Evolutionary conservation across 2,888 invertebrate genomes (phyloP).

Genomic region (Miltochrista miniata): DNA sequence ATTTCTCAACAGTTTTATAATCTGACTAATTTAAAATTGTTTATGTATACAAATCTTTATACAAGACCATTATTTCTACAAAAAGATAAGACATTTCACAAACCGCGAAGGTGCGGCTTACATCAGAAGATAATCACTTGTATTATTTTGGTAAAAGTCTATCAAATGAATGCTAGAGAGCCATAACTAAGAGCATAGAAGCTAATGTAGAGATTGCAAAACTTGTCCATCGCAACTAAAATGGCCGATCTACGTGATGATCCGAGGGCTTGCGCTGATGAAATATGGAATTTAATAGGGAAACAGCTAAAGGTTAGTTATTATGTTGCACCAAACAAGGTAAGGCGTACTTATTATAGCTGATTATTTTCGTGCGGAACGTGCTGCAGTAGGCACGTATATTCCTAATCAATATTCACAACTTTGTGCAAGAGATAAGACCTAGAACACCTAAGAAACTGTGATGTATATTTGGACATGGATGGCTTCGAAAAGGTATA

Average conservation of each 20-base stretch:
- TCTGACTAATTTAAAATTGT: no score
- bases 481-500: no score
- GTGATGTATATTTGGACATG: no score
- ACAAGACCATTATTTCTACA: no score
- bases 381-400: background rate
- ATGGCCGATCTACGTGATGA: constrained; percentile 40
- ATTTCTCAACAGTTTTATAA: no score
- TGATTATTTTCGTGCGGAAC: constrained; percentile 1
- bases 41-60: no score
- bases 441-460: no score
- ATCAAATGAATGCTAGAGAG: background rate
- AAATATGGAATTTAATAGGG: constrained; percentile 40
- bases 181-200: constrained; percentile 1
- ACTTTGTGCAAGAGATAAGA: background rate
- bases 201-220: constrained; percentile 17
- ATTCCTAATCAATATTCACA: background rate
- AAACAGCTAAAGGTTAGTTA: constrained; percentile 30
- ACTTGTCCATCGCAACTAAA: constrained; percentile 27
- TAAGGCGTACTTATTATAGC: background rate
- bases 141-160: background rate
- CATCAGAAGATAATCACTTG: background rate
- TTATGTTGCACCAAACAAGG: constrained; percentile 23
- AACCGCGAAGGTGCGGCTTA: background rate
- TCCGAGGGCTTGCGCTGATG: constrained; percentile 25
- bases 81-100: background rate